A percentile compares a stretch with the other conserved stretches of the same genome.
These are phyloP conservation scores for Eufriesea mexicana DNA, from an alignment of 1,140 invertebrate species.

Conservation along the genomic window DNA sequence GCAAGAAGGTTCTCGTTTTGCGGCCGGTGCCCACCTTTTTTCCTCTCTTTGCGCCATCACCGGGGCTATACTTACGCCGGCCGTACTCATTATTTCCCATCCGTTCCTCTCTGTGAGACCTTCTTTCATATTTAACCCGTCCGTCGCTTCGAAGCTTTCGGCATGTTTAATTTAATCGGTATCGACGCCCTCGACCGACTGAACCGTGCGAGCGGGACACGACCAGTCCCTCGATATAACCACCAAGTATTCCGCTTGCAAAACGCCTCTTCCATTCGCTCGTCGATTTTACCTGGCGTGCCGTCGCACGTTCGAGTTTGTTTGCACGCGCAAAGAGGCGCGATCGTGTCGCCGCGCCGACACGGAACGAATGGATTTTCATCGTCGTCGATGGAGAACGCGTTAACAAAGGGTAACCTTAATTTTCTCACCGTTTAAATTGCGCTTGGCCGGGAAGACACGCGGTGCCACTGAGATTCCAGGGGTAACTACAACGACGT, in stretches of 20 bases:
- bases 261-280: constrained; percentile 45
- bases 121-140: constrained; percentile 73
- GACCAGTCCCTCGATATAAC: constrained; percentile 40
- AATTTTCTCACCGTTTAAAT: not conserved
- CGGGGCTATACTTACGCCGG: constrained; percentile 75
- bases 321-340: not conserved
- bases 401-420: not conserved
- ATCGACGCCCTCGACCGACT: constrained; percentile 74
- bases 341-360: not conserved
- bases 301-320: constrained; percentile 29
- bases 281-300: not conserved
- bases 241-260: constrained; percentile 52
- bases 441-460: too few relatives aligned
- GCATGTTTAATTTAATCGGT: constrained; percentile 77
- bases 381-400: not conserved
- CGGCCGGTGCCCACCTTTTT: constrained; percentile 63
- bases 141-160: constrained; percentile 62
- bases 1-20: constrained; percentile 71
- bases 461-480: too few relatives aligned
- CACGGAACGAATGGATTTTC: not conserved
- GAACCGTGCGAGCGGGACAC: constrained; percentile 62
- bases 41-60: constrained; percentile 74
- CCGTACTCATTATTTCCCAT: constrained; percentile 75
- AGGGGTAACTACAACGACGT: too few relatives aligned
- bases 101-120: constrained; percentile 64